Evolutionary conservation across 2,888 invertebrate species (phyloP).

Genomic region (Fragum fragum): DNA sequence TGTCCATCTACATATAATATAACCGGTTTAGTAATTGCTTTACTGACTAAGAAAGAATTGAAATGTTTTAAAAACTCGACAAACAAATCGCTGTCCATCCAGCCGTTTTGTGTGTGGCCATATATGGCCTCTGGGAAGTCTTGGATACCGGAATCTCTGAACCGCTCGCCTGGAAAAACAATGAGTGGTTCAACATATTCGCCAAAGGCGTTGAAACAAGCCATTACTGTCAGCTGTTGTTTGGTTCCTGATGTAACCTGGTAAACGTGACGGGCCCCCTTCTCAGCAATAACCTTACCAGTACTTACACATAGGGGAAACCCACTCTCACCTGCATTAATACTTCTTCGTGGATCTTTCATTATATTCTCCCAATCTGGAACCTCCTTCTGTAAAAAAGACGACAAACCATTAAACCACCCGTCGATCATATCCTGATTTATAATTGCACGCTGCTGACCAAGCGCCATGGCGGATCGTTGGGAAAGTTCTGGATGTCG

Average conservation of each 20-base stretch:
- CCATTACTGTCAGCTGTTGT: slow-evolving; percentile 61
- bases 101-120: slow-evolving; percentile 40
- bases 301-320: slow-evolving; percentile 30
- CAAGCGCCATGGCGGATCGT: slow-evolving; percentile 21
- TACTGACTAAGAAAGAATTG: background rate
- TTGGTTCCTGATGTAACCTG: slow-evolving; percentile 34
- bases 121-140: slow-evolving; percentile 43
- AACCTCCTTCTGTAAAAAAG: slow-evolving; percentile 35
- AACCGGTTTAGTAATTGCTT: slow-evolving; percentile 33
- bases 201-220: slow-evolving; percentile 53
- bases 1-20: slow-evolving; percentile 58
- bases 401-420: slow-evolving; percentile 21
- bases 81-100: slow-evolving; percentile 55
- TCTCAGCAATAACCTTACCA: slow-evolving; percentile 35
- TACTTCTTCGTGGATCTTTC: slow-evolving; percentile 14
- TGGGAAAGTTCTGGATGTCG: slow-evolving; percentile 16
- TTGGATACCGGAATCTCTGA: slow-evolving; percentile 38
- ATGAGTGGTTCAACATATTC: slow-evolving; percentile 49
- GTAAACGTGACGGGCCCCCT: slow-evolving; percentile 34
- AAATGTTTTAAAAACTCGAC: slow-evolving; percentile 35
- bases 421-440: slow-evolving; percentile 39
- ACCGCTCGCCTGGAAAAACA: slow-evolving; percentile 50
- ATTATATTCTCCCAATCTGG: slow-evolving; percentile 26
- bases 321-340: slow-evolving; percentile 47
- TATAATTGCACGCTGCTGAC: slow-evolving; percentile 40